Evolutionary conservation across 1,140 invertebrate species (phyloP), one percentile per base, ranked within the genome.

Genomic region (Drosophila guanche): DNA sequence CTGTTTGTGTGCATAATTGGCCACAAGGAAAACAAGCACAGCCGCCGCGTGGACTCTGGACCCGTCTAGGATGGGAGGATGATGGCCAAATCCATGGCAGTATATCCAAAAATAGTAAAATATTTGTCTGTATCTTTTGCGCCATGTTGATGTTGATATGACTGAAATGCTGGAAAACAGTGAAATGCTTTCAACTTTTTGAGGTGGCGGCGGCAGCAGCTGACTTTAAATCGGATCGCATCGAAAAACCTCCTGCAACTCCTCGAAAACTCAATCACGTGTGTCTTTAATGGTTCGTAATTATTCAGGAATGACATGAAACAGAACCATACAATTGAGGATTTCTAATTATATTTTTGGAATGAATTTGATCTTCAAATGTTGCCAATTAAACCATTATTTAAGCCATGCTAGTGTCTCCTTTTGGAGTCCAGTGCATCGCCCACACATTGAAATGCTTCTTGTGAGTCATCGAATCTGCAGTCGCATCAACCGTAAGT

Each of bases 21-120:
- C 65, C 65, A 66, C 71, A 58, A 70, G 65, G 46, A 50, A 57
- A 70, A 70, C 53, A 70, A 70, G 65, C 62, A 60, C 41, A 43
- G 46, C 67, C 47, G 59, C 63, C 53, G 43, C 33, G 53, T 51
- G 37, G 60, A 42, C 22, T 41, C 42, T 56, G 63, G 41, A 41
- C 40, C 37, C 43, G 10, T 42, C 57, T 20, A 20, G 16, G 16
- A 20, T 20, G 1, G 60, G 12, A 42, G 37, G 52, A 52, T 22
- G 51, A 56, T 56, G 58, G 45, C 63, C 41, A 57, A 73, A 63
- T 62, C 54, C 78, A 56, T 67, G 54, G 79, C 76, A 29, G 65
- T 42, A 60, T 33, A 63, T 61, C 76, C 79, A 79, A 85, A 85
- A 86, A 86, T 86, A 85, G 80, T 77, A 42, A 86, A 77, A 77